These are phyloP conservation scores for Pseudochromis fuscus DNA, from an alignment of 2,797 vertebrate genomes.

Conservation along the genomic window DNA sequence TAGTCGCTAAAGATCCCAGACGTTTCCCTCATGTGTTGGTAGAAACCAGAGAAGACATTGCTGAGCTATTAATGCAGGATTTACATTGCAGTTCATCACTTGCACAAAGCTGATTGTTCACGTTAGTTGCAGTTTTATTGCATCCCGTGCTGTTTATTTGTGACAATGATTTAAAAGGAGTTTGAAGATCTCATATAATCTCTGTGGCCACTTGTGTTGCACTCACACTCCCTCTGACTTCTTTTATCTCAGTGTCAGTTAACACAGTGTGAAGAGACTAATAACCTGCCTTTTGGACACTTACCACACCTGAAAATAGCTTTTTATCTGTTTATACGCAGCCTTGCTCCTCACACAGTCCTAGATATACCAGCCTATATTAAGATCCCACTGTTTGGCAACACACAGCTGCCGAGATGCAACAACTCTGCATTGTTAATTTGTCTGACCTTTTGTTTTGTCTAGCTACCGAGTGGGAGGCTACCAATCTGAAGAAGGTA, in stretches of 20 bases:
- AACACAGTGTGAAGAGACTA: constrained; percentile 61
- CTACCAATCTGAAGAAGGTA: constrained; percentile 77
- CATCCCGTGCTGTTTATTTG: constrained; percentile 10
- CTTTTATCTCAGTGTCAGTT: constrained; percentile 23
- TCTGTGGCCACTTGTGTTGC: constrained; percentile 33
- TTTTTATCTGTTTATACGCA: constrained; percentile 54
- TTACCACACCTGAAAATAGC: constrained; percentile 68
- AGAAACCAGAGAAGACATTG: background rate
- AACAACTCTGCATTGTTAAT: constrained; percentile 67
- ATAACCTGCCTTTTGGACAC: constrained; percentile 57
- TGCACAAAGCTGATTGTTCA: too few species aligned
- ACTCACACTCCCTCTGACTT: constrained; percentile 35
- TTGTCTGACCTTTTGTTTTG: constrained; percentile 79
- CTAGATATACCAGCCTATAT: constrained; percentile 58
- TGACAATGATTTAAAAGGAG: background rate
- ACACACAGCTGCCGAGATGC: constrained; percentile 65
- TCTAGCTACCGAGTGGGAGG: constrained; percentile 78
- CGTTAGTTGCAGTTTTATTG: background rate
- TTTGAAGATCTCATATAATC: constrained; percentile 29
- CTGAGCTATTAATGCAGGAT: background rate
- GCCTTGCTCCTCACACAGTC: constrained; percentile 49
- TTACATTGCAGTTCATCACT: background rate
- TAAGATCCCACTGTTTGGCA: constrained; percentile 68
- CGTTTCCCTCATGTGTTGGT: too few species aligned
- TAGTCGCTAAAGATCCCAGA: background rate